Evolutionary conservation across 1,140 invertebrate genomes (phyloP), one percentile per base, ranked within the genome.

Genomic region (Condylostylus longicornis): DNA sequence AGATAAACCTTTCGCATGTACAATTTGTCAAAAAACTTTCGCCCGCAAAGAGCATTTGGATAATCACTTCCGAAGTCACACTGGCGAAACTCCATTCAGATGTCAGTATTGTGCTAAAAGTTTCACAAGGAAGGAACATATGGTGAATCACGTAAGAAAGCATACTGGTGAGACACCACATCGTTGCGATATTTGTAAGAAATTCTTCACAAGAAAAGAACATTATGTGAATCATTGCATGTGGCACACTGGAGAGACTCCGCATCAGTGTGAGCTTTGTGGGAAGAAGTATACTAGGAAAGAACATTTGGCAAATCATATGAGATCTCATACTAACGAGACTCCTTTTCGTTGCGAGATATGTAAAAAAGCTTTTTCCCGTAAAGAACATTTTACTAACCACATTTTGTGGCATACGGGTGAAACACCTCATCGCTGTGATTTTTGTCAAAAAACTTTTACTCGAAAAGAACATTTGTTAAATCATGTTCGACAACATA

Each of bases 231-330:
- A 84, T 59, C 82, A 85, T 63, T 81, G 83, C 44, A 70, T 81
- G 40, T 81, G 83, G 62, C 82, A 85, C 63, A 83, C 80, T 53
- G 57, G 57, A 58, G 47, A 55, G 55, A 59, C 54, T 37, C 55
- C 56, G 30, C 56, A 59, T 46, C 54, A 59, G 44, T 60, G 57
- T 39, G 54, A 58, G 47, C 51, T 60, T 30, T 60, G 57, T 33
- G 76, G 79, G n/a, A 89, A 89, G 62, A 80, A 79, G 30, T 91
- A 90, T 54, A 83, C 82, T 2, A 68, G 83, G 18, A 88, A 87
- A 57, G 81, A 84, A 53, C 79, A 85, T 57, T 67, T 85, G 28
- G 79, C 82, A 51, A 84, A 83, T 54, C 82, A 85, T 54, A 79
- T 81, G 32, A 68, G 79, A 43, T 81, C 78, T 54, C 57, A 60